These are phyloP conservation scores for Urocitellus parryii DNA, from an alignment of 2,113 vertebrate genomes.

Conservation along the genomic window DNA sequence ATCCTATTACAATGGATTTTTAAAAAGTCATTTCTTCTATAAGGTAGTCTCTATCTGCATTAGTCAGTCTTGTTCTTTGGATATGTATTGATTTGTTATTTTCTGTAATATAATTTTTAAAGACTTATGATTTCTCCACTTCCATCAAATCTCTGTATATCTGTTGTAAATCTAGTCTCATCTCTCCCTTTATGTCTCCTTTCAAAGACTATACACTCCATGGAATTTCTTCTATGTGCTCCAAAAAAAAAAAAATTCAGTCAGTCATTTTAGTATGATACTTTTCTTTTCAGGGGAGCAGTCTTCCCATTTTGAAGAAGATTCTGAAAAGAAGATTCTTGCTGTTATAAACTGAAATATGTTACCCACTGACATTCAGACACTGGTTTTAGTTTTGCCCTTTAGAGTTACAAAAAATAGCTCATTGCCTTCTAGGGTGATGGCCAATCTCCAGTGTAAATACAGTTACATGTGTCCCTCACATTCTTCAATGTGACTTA, in stretches of 20 bases:
- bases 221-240: background rate
- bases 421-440: background rate
- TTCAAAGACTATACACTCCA: background rate
- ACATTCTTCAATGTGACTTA: background rate
- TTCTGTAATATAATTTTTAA: background rate
- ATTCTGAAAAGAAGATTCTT: background rate
- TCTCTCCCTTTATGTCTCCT: background rate
- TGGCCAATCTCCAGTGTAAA: background rate
- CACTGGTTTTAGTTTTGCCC: background rate
- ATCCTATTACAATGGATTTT: background rate
- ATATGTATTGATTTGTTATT: background rate
- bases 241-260: background rate
- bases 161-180: background rate
- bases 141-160: background rate
- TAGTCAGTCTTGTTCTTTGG: background rate
- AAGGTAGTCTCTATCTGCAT: background rate
- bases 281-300: background rate
- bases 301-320: background rate
- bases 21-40: background rate
- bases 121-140: background rate
- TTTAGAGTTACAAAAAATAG: constrained; percentile 10
- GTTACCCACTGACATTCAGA: background rate
- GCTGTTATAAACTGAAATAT: constrained; percentile 25
- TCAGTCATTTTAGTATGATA: background rate
- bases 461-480: background rate